Evolutionary conservation across 2,113 vertebrate genomes (phyloP).

Genomic region (Asarcornis scutulata): DNA sequence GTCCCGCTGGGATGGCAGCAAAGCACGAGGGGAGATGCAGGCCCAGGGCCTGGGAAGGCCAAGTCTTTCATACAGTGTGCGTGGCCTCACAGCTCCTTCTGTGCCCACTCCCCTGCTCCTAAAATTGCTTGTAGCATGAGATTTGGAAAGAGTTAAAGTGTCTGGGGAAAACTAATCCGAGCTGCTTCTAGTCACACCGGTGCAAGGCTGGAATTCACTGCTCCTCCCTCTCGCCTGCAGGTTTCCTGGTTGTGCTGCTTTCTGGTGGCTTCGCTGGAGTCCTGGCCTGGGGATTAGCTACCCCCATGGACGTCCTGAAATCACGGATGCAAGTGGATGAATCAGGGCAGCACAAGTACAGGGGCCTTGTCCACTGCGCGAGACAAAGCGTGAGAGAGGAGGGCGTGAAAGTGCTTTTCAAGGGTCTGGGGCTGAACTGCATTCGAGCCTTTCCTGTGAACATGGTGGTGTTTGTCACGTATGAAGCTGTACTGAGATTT

Average conservation of each 20-base stretch:
- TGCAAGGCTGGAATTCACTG: background rate
- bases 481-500: conserved; percentile 82
- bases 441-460: conserved; percentile 91
- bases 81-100: background rate
- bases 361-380: conserved; percentile 85
- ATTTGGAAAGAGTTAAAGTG: background rate
- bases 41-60: background rate
- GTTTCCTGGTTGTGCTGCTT: conserved; percentile 81
- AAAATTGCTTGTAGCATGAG: background rate
- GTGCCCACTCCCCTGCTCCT: background rate
- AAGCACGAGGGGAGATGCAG: background rate
- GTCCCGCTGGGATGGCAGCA: background rate
- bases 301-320: conserved; percentile 95
- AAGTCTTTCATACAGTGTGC: background rate
- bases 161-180: background rate
- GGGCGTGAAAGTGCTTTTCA: conserved; percentile 85
- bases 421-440: conserved; percentile 87
- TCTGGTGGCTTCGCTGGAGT: conserved; percentile 88
- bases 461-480: conserved; percentile 88
- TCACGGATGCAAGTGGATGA: conserved; percentile 88
- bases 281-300: conserved; percentile 85
- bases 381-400: conserved; percentile 81
- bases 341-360: conserved; percentile 76
- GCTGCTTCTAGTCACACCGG: too few species aligned
- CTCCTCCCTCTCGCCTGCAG: conserved; percentile 64